phyloP scores from a whole-genome alignment of 1,140 invertebrate genomes.

The Campoletis sonorensis region DNA sequence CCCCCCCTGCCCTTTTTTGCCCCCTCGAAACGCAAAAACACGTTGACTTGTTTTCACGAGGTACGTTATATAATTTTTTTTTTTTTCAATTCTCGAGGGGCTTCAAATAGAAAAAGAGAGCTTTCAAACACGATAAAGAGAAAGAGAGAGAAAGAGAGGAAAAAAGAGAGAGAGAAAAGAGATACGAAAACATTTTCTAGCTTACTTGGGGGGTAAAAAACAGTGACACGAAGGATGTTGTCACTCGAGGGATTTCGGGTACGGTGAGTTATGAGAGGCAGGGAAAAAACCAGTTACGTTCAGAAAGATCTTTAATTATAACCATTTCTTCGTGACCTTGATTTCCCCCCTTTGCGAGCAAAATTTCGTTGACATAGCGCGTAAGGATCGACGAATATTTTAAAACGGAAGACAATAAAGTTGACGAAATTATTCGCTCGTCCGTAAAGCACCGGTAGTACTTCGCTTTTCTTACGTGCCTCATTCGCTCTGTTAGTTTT shows the following conservation, averaged over 20 bases:
- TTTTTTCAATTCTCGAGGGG: conserved; percentile 8
- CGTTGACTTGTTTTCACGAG: conserved; percentile 15
- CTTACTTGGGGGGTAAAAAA: too few species aligned
- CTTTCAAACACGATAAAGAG: background rate
- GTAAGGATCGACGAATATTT: too few species aligned
- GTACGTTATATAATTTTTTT: conserved; percentile 35
- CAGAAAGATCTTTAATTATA: too few species aligned
- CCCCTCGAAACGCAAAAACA: background rate
- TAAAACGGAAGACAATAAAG: too few species aligned
- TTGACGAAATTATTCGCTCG: background rate
- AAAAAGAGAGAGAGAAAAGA: background rate
- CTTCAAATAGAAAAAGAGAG: background rate
- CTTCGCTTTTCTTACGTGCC: background rate
- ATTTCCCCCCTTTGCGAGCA: too few species aligned
- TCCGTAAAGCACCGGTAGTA: background rate
- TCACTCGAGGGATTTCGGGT: too few species aligned
- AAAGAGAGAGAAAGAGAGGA: background rate
- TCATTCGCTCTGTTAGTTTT: background rate
- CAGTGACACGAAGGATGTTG: too few species aligned
- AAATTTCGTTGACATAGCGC: too few species aligned
- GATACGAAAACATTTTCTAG: too few species aligned
- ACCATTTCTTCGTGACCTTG: too few species aligned
- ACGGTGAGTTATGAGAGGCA: too few species aligned
- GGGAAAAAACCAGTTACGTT: too few species aligned
- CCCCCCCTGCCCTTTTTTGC: background rate